phyloP scores from a whole-genome alignment of 2,888 invertebrate species.

The Buathra laborator region DNA sequence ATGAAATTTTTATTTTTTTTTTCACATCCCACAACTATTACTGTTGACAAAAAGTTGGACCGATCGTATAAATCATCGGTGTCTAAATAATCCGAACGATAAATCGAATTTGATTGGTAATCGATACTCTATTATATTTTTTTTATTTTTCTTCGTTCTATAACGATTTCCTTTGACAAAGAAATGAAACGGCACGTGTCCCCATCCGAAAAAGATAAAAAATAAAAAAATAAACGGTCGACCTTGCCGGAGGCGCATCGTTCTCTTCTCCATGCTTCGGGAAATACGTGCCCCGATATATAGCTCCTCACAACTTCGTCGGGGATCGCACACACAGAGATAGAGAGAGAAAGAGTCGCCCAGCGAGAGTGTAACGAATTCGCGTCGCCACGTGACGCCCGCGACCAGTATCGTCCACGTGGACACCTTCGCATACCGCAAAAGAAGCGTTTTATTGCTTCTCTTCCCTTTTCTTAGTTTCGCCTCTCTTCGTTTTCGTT shows the following conservation, averaged over 20 bases:
- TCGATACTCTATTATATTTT: background rate
- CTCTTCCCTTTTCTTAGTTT: background rate
- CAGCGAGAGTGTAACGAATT: slow-evolving; percentile 52
- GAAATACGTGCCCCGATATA: slow-evolving; percentile 22
- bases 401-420: slow-evolving; percentile 53
- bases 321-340: slow-evolving; percentile 1
- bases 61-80: no score
- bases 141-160: background rate
- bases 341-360: slow-evolving; percentile 9
- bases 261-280: slow-evolving; percentile 21
- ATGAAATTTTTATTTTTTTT: background rate
- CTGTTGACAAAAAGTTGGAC: background rate
- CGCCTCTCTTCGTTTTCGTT: slow-evolving; percentile 15
- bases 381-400: slow-evolving; percentile 59
- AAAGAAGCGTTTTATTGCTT: slow-evolving; percentile 45
- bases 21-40: background rate
- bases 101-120: background rate
- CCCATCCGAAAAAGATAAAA: background rate
- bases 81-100: background rate
- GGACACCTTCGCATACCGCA: slow-evolving; percentile 52
- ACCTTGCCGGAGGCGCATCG: slow-evolving; percentile 55
- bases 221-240: slow-evolving; percentile 30
- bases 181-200: slow-evolving; percentile 18
- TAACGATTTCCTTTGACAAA: background rate
- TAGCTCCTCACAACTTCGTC: slow-evolving; percentile 14